These are phyloP conservation scores for Chaetura pelagica DNA, from an alignment of 2,113 vertebrate genomes.

Conservation along the genomic window DNA sequence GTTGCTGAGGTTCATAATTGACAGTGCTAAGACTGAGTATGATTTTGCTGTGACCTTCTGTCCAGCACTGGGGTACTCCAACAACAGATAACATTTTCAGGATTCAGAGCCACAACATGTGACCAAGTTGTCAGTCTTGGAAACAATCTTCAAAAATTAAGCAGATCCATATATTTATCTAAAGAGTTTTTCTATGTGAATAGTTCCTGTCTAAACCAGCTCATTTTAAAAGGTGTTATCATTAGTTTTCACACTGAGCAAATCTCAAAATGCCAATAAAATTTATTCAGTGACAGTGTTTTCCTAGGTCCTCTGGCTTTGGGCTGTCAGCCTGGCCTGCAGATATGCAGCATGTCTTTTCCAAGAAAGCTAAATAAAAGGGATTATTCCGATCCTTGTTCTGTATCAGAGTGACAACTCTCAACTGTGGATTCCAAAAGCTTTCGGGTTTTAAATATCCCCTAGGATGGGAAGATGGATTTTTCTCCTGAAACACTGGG, in stretches of 20 bases:
- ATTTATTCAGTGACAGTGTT: neutral
- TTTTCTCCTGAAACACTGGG: neutral
- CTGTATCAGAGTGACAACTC: neutral
- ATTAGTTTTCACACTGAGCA: neutral
- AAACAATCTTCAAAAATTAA: neutral
- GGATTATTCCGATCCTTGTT: neutral
- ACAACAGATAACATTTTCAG: neutral
- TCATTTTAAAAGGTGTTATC: neutral
- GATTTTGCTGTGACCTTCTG: neutral
- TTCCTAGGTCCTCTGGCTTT: neutral
- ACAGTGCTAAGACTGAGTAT: neutral
- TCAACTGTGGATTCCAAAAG: neutral
- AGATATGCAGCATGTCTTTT: neutral
- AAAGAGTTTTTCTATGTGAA: neutral
- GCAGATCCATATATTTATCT: neutral
- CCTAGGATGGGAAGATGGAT: neutral
- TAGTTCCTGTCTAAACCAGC: neutral
- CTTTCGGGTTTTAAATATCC: neutral
- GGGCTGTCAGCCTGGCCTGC: neutral
- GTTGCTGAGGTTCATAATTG: slow-evolving; percentile 19
- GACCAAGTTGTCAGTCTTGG: neutral
- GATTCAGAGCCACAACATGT: neutral
- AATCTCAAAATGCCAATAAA: neutral
- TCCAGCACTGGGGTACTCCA: neutral
- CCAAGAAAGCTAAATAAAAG: neutral